Conservation (phyloP, 1,140 invertebrate genomes). For the Pararge aegeria region DNA sequence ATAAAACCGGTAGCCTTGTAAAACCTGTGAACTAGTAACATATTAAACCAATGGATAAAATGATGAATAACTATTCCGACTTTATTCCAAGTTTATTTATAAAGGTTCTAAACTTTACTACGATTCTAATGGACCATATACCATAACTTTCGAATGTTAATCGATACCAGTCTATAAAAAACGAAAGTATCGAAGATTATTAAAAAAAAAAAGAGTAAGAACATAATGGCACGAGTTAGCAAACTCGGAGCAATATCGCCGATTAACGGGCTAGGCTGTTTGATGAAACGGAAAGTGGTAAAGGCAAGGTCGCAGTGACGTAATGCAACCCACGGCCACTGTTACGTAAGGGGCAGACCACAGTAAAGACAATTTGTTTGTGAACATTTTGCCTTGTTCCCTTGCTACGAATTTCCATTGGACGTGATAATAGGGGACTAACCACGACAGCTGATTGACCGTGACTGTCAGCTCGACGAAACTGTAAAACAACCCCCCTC, state of each 20-base stretch:
- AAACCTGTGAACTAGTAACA: too few relatives aligned
- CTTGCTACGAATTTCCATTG: too few relatives aligned
- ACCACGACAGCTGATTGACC: too few relatives aligned
- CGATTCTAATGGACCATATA: too few relatives aligned
- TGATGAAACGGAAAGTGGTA: conserved; percentile 26
- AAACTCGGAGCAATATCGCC: conserved; percentile 5
- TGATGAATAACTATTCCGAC: too few relatives aligned
- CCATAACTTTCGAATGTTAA: neutral
- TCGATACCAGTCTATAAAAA: neutral
- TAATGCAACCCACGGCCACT: conserved; percentile 1
- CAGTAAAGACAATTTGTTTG: neutral
- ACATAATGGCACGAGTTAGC: neutral
- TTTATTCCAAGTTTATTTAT: too few relatives aligned
- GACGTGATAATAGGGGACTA: too few relatives aligned
- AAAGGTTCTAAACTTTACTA: too few relatives aligned
- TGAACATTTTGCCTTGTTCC: neutral
- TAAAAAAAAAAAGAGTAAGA: neutral
- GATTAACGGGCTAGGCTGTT: conserved; percentile 16
- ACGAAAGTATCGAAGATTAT: neutral
- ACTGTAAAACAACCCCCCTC: too few relatives aligned
- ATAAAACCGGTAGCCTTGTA: too few relatives aligned
- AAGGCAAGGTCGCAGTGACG: conserved; percentile 19
- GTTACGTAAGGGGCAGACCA: neutral
- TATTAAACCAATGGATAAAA: too few relatives aligned
- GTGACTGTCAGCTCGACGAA: too few relatives aligned